Conservation (phyloP, 2,797 vertebrate genomes). For the Phoxinus dragarum region DNA sequence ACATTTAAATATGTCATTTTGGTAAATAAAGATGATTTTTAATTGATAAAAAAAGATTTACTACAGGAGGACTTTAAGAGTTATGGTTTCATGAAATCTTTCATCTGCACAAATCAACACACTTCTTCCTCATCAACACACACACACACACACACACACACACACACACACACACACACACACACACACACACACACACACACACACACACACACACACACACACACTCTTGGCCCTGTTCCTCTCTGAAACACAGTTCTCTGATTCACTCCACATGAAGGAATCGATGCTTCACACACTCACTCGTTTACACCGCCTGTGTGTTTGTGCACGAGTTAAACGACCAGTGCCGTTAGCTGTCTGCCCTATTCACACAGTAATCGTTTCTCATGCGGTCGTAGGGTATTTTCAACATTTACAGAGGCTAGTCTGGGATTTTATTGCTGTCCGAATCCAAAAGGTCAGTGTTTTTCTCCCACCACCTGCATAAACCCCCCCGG, state of each 20-base stretch:
- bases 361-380: too few relatives aligned
- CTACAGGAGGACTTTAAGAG: not conserved
- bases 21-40: too few relatives aligned
- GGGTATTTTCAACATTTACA: too few relatives aligned
- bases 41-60: too few relatives aligned
- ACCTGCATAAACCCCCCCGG: too few relatives aligned
- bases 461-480: too few relatives aligned
- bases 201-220: constrained; percentile 6
- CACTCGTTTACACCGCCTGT: constrained; percentile 20
- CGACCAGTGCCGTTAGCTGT: not conserved
- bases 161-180: not conserved
- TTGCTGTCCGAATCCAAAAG: too few relatives aligned
- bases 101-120: not conserved
- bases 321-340: constrained; percentile 10
- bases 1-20: too few relatives aligned
- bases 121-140: not conserved
- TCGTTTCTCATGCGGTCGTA: too few relatives aligned
- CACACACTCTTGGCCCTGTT: constrained; percentile 45
- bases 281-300: constrained; percentile 49
- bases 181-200: not conserved
- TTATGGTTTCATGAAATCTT: not conserved
- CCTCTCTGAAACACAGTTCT: constrained; percentile 40
- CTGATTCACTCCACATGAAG: constrained; percentile 55
- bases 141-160: not conserved
- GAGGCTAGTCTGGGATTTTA: too few relatives aligned